A percentile compares a stretch with the other conserved stretches of the same genome.
Conservation (phyloP, 2,113 vertebrate genomes). For the Carassius auratus region DNA sequence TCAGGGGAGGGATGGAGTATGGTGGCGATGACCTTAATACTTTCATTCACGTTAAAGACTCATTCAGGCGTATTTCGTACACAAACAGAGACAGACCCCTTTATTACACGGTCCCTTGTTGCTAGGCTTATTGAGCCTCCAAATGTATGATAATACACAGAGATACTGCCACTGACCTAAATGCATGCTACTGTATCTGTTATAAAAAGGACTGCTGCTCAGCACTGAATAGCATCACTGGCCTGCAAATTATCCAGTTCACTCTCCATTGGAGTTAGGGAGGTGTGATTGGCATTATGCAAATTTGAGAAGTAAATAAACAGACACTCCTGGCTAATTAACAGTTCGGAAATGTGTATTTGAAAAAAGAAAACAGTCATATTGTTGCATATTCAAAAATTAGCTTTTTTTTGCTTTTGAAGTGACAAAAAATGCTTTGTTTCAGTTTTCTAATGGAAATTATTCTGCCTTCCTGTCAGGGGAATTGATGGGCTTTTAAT, state of each 20-base stretch:
- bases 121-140: constrained; percentile 13
- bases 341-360: neutral
- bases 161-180: constrained; percentile 36
- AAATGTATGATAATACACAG: constrained; percentile 23
- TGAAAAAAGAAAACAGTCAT: neutral
- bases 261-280: neutral
- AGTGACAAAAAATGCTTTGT: neutral
- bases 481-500: constrained; percentile 22
- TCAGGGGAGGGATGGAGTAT: neutral
- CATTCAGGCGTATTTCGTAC: neutral
- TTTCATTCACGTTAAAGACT: constrained; percentile 9
- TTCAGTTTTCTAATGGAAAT: neutral
- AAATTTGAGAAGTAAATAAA: constrained; percentile 28
- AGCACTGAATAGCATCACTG: neutral
- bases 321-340: constrained; percentile 14
- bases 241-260: neutral
- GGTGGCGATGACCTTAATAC: constrained; percentile 48
- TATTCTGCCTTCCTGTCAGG: neutral
- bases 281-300: neutral
- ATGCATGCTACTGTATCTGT: neutral
- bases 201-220: neutral
- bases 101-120: constrained; percentile 20
- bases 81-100: neutral
- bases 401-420: neutral
- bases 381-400: neutral